Evolutionary conservation across 1,140 invertebrate species (phyloP), one percentile per base, ranked within the genome.

Genomic region (Macrostomum lignano): DNA sequence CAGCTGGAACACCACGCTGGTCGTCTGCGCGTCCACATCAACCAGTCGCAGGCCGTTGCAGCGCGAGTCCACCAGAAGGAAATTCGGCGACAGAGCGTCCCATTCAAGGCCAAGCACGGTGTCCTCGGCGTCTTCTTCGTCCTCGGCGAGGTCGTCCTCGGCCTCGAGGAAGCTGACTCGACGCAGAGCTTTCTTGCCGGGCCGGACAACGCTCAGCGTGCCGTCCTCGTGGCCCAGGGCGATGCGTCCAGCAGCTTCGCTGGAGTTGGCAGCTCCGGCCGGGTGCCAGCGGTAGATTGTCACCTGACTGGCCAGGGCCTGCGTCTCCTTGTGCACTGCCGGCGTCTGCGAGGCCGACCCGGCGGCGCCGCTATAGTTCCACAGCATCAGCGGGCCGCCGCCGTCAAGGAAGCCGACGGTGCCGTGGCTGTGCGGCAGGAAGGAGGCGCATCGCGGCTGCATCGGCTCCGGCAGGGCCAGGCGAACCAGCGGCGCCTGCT

Each of bases 81-180:
- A 63, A 32, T 60, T 52, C 7, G 41, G 41, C 7, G 59, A 61
- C 19, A 60, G 43, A 4, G 57, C 56, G 35, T 62, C 61, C 60
- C 60, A 63, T 32, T 54, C 46, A 2, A 63, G 37, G 1, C 43
- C 45, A 7, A 44, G 47, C 7, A 56, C 48, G 11, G 41, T 36
- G 36, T 48, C 48, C 14, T 42, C 33, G 6, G 36, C 35, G 10
- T 44, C 44, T 21, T 40, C 39, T 21, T 25, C 21, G 11, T n/a
- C n/a, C n/a, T n/a, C n/a, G n/a, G n/a, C n/a, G n/a, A n/a, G n/a
- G n/a, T n/a, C n/a, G n/a, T n/a, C 11, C 14, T 19, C 36, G 38
- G 14, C 30, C 15, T 7, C 21, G 25, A n/a, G 36, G 17, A 3
- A 41, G 31, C 25, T 42, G 41, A 13, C 36, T 38, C 15, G 9